phyloP scores from a whole-genome alignment of 2,797 vertebrate species.

The Agapornis canus region DNA sequence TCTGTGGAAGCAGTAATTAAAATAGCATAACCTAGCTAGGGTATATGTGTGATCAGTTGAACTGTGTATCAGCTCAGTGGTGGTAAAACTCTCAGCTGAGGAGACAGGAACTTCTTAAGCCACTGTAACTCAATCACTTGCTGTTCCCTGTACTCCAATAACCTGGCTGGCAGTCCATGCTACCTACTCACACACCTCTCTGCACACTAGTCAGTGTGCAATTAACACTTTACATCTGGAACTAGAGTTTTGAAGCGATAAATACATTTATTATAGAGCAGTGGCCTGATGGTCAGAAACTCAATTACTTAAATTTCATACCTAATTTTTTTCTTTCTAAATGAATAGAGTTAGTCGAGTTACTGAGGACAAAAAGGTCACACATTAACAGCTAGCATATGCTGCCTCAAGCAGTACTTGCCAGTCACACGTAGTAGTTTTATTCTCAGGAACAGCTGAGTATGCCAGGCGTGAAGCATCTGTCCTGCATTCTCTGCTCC shows the following conservation, averaged over 20 bases:
- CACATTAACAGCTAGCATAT: constrained; percentile 35
- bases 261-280: neutral
- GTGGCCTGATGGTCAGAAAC: neutral
- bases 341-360: neutral
- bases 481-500: constrained; percentile 54
- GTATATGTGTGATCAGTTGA: fast-evolving
- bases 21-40: neutral
- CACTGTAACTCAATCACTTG: constrained; percentile 16
- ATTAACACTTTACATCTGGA: neutral
- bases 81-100: neutral
- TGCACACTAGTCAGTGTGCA: neutral
- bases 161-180: neutral
- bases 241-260: neutral
- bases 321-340: neutral
- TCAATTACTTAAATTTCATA: neutral
- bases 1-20: neutral
- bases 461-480: constrained; percentile 69
- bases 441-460: constrained; percentile 69
- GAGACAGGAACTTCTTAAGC: constrained; percentile 11
- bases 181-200: neutral
- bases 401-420: constrained; percentile 28
- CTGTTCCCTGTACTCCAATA: neutral
- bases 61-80: neutral
- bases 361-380: constrained; percentile 51
- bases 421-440: constrained; percentile 53